phyloP scores from a whole-genome alignment of 23 tunicate species.

The Trididemnum nubilum region DNA sequence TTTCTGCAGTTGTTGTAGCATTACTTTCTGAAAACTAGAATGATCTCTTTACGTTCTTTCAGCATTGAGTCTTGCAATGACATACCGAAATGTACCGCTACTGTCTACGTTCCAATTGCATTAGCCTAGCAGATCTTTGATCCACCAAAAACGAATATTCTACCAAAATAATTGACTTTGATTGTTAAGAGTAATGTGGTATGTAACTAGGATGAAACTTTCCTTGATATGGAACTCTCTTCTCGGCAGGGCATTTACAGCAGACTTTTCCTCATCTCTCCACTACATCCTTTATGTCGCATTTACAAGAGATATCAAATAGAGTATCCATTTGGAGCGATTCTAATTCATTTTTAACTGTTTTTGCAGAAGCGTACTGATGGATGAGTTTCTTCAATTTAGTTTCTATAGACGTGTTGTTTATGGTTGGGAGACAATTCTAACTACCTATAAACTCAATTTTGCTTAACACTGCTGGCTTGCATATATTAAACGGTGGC shows the following conservation, averaged over 20 bases:
- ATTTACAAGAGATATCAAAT: neutral
- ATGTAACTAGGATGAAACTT: neutral
- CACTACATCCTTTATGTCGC: neutral
- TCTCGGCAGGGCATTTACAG: neutral
- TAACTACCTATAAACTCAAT: neutral
- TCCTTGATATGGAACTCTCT: neutral
- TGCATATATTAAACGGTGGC: neutral
- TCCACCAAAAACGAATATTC: no score
- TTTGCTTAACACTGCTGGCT: neutral
- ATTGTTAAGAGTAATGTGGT: no score
- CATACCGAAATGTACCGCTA: no score
- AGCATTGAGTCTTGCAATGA: no score
- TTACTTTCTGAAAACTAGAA: no score
- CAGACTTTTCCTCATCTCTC: neutral
- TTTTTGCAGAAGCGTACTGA: neutral
- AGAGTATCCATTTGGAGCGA: neutral
- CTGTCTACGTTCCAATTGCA: no score
- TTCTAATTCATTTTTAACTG: neutral
- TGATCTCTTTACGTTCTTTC: no score
- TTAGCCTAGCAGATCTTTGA: no score
- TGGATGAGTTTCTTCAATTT: neutral
- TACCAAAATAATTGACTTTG: no score
- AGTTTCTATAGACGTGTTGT: neutral
- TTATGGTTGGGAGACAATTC: neutral
- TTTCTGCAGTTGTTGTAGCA: no score